Evolutionary conservation across 2,113 vertebrate species (phyloP).

Genomic region (Perca fluviatilis): DNA sequence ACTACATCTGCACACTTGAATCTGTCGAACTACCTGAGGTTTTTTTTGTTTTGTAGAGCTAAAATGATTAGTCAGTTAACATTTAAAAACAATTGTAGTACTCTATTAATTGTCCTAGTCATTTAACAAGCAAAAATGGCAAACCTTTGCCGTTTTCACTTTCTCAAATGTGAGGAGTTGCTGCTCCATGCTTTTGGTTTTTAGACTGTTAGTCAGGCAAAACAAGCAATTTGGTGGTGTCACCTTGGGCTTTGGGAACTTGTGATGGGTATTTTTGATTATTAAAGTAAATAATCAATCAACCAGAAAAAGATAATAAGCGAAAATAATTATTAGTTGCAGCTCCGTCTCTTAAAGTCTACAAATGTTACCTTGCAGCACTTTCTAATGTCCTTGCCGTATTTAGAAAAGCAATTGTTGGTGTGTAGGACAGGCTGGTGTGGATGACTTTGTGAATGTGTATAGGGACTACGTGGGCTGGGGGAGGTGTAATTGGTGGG

Average conservation of each 20-base stretch:
- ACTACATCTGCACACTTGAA: neutral
- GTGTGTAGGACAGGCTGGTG: constrained; percentile 29
- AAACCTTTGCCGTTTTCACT: neutral
- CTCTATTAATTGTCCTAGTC: neutral
- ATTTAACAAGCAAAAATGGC: neutral
- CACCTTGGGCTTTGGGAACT: neutral
- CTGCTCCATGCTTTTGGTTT: neutral
- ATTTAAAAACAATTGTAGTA: neutral
- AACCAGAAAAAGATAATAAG: neutral
- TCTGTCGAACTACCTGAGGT: neutral
- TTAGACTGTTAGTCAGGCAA: neutral
- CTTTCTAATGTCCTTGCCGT: constrained; percentile 39
- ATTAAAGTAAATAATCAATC: neutral
- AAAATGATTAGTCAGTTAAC: neutral
- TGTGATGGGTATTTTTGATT: neutral
- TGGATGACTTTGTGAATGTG: constrained; percentile 63
- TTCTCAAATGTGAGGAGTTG: neutral
- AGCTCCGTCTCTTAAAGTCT: neutral
- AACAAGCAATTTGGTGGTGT: neutral
- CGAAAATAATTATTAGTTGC: neutral
- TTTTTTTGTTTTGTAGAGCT: neutral
- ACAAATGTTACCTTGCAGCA: constrained; percentile 11
- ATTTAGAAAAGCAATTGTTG: constrained; percentile 30
- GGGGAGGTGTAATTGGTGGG: constrained; percentile 61
- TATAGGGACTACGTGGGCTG: constrained; percentile 27